Evolutionary conservation across 2,797 vertebrate genomes (phyloP), one percentile per base, ranked within the genome.

Genomic region (Dipus sagitta): DNA sequence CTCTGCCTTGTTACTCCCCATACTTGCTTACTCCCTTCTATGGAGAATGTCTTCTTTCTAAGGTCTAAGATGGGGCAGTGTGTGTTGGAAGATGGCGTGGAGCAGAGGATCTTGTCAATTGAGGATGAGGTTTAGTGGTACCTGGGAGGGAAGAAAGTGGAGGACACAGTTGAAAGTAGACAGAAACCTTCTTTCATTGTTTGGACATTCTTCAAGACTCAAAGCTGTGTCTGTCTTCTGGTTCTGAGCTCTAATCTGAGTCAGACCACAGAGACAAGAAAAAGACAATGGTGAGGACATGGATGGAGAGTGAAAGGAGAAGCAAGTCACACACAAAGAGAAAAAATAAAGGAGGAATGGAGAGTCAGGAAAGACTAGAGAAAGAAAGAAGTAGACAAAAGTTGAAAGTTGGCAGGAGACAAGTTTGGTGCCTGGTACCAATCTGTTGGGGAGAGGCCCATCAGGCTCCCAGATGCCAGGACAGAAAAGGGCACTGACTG

Each of bases 381-480:
- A 70, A 86, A 67, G 74, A 79, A 52, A 83, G 42, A 88, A 85
- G 21, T 94, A 87, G 78, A 80, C 34, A 78, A 60, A 82, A 95
- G 13, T 6, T 54, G 64, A 80, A 52, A 86, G 76, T 3, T 95
- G 93, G 88, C 86, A 93, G 52, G 90, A 92, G 34, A 54, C 30
- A 75, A 58, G 28, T 38, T n/a, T 68, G 32, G 64, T 72, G 58
- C 32, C 68, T 79, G 62, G 60, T 76, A 70, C 42, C 60, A 85
- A 92, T 88, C 77, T n/a, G 32, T 75, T 70, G 13, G 52, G 70
- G 47, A 72, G n/a, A 70, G 79, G 68, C 72, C 71, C 82, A 54
- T 86, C 52, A 82, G 38, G 64, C 32, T 97, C 82, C 83, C 93
- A 94, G 54, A 95, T 97, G 88, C 95, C 96, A 96, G 93, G 83